Evolutionary conservation across 2,797 vertebrate species (phyloP), one percentile per base, ranked within the genome.

Genomic region (Intellagama lesueurii): DNA sequence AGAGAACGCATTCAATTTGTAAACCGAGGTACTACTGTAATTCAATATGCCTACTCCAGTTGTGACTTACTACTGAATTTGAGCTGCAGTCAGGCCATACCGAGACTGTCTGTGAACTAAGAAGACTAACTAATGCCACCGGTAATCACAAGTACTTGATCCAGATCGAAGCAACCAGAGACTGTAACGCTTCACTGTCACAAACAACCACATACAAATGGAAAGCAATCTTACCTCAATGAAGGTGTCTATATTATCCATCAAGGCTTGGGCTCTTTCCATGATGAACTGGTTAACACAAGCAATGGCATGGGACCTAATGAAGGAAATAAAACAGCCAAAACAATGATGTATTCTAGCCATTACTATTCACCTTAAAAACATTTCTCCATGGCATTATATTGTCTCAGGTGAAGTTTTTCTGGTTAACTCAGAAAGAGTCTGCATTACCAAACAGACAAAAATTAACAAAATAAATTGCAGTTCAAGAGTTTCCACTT

Each of bases 251-350:
- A 99, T 99, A 94, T 99, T 99, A 91, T 99, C 98, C 98, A 99
- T 99, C 90, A 99, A 97, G 0, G 98, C 98, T 96, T 99, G 98
- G 69, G 98, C 98, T 88, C 98, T 97, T 92, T 98, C 97, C 92
- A 98, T 99, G 96, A 99, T 99, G 95, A 99, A 99, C 96, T 99
- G 98, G 96, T 99, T 99, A 79, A 99, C 98, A 24, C 98, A 99
- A 0, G 98, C 98, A 1, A 99, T 98, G 60, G 98, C 98, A 7
- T 99, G 98, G 52, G 98, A 99, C 95, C 98, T 99, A 94, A 47
- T 77, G n/a, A 88, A 68, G 24, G 35, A 8, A 64, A 70, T 0
- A 49, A 32, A 77, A 35, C 22, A 83, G 44, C 56, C 79, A 40
- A 49, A 88, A 83, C 44, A 81, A 52, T 14, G 17, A n/a, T 79